phyloP scores from a whole-genome alignment of 53 echinoderm and acorn worm genomes.

The Henricia sp. region DNA sequence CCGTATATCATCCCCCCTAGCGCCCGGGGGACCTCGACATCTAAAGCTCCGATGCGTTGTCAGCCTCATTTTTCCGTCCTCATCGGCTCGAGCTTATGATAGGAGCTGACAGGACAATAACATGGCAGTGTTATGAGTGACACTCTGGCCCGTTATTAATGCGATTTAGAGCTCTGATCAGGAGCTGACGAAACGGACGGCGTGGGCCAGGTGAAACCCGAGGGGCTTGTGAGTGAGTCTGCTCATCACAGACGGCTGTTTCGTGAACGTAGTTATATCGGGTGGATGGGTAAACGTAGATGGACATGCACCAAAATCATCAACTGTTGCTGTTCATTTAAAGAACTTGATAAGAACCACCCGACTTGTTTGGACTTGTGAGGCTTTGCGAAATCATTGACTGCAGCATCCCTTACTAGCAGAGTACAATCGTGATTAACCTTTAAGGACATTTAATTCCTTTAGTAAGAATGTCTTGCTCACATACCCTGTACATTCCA shows the following conservation, averaged over 20 bases:
- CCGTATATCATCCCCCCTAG: background rate
- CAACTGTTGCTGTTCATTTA: no score
- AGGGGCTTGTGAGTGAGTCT: background rate
- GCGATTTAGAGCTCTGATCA: conserved; percentile 59
- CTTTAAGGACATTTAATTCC: no score
- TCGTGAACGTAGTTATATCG: background rate
- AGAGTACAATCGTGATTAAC: no score
- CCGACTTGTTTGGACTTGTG: no score
- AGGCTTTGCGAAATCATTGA: no score
- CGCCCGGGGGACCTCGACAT: no score
- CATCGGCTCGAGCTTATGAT: conserved; percentile 29
- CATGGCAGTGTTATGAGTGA: conserved; percentile 51
- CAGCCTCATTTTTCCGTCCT: conserved; percentile 1
- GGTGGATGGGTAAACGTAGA: background rate
- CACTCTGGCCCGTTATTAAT: conserved; percentile 57
- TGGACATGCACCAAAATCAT: background rate
- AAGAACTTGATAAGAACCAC: no score
- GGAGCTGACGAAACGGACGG: conserved; percentile 25
- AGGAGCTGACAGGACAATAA: conserved; percentile 50
- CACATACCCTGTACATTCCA: no score
- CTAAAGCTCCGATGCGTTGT: no score
- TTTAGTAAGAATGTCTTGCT: no score
- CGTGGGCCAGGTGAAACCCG: conserved; percentile 48
- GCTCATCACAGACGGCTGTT: conserved; percentile 5
- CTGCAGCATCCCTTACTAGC: no score